Percentiles rank a stretch among this genome's conserved stretches.
These are phyloP conservation scores for Seira musarum DNA, from an alignment of 2,888 invertebrate genomes.

Conservation along the genomic window DNA sequence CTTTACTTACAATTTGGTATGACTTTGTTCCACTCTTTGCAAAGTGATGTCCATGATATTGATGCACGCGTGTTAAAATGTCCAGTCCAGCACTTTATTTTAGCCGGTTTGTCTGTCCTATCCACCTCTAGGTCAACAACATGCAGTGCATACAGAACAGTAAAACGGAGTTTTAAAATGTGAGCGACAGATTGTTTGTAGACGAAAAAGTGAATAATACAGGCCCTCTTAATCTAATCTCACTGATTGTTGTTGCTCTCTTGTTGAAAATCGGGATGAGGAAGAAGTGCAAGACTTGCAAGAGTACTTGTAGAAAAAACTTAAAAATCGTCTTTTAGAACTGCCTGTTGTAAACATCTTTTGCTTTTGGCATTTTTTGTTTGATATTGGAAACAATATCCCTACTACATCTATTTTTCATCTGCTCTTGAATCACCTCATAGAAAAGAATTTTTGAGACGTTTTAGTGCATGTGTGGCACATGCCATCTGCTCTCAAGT, in stretches of 20 bases:
- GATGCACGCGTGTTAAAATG: neutral
- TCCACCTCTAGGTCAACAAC: constrained; percentile 60
- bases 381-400: constrained; percentile 26
- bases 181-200: constrained; percentile 55
- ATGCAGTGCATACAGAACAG: too few relatives aligned
- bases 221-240: constrained; percentile 9
- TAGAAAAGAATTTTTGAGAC: neutral
- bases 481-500: constrained; percentile 64
- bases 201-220: neutral
- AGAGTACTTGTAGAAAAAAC: neutral
- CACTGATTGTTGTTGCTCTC: neutral
- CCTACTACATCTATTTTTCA: constrained; percentile 3
- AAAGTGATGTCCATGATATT: constrained; percentile 20
- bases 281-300: constrained; percentile 30
- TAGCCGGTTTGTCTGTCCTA: constrained; percentile 46
- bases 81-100: constrained; percentile 35
- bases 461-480: constrained; percentile 50
- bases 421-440: constrained; percentile 11
- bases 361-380: constrained; percentile 41
- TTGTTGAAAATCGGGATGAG: too few relatives aligned
- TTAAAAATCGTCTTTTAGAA: neutral
- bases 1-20: too few relatives aligned
- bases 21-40: too few relatives aligned
- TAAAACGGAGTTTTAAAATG: constrained; percentile 34
- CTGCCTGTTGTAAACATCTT: constrained; percentile 46